phyloP scores from a whole-genome alignment of 2,113 vertebrate species.

The Nothocercus julius region DNA sequence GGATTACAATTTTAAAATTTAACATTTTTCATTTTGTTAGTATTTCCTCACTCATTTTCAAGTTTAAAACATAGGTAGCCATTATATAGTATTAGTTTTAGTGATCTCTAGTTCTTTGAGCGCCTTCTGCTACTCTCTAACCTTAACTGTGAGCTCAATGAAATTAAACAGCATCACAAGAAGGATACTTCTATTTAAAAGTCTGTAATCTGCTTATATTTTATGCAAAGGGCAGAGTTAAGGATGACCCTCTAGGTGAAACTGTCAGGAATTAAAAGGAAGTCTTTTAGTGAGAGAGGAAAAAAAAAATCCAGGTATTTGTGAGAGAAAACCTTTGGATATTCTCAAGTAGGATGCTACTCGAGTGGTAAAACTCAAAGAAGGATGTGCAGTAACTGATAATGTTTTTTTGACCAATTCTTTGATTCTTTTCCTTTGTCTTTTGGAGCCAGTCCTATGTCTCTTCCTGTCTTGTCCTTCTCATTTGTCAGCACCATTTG shows the following conservation, averaged over 20 bases:
- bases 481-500: background rate
- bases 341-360: background rate
- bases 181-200: background rate
- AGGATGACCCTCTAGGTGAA: background rate
- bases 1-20: slow-evolving; percentile 24
- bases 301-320: background rate
- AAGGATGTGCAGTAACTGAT: background rate
- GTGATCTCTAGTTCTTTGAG: background rate
- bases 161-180: background rate
- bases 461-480: background rate
- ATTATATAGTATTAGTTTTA: background rate
- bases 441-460: background rate
- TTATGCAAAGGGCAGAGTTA: background rate
- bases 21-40: background rate
- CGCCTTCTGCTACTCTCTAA: background rate
- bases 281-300: background rate
- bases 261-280: background rate
- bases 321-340: background rate
- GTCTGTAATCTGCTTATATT: background rate
- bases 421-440: background rate
- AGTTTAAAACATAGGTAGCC: background rate
- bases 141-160: background rate
- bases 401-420: background rate
- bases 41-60: background rate
- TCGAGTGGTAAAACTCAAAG: background rate